Conservation (phyloP, 1,140 invertebrate species). For the Lithobius niger region DNA sequence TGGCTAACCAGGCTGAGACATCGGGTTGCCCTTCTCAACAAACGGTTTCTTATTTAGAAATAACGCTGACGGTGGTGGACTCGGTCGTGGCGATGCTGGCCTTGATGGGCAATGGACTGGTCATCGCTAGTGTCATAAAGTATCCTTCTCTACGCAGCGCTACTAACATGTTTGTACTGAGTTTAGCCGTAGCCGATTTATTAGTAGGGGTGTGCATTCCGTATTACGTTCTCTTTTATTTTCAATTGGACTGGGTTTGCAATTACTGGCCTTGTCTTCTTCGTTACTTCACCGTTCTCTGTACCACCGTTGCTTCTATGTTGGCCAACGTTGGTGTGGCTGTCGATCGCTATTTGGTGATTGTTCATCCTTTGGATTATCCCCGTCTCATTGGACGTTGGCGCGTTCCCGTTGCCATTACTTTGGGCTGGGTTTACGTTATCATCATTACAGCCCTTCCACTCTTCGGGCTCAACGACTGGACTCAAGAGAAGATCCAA, state of each 20-base stretch:
- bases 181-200: constrained; percentile 16
- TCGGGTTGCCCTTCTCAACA: no score
- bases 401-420: constrained; percentile 10
- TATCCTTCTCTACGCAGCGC: constrained; percentile 14
- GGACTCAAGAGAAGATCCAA: not conserved
- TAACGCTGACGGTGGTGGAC: constrained; percentile 15
- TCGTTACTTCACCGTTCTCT: constrained; percentile 20
- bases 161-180: constrained; percentile 18
- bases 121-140: constrained; percentile 13
- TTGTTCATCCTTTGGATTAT: constrained; percentile 17
- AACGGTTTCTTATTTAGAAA: no score
- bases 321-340: constrained; percentile 18
- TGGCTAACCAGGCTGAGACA: no score
- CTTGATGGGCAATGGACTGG: constrained; percentile 17
- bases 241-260: constrained; percentile 15
- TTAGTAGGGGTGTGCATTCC: constrained; percentile 17
- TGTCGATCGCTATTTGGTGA: constrained; percentile 17
- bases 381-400: constrained; percentile 11
- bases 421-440: constrained; percentile 17
- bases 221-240: constrained; percentile 20
- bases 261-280: constrained; percentile 16
- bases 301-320: constrained; percentile 18
- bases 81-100: constrained; percentile 13
- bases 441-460: constrained; percentile 17
- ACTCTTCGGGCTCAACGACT: constrained; percentile 10